Evolutionary conservation across 1,140 invertebrate species (phyloP).

Genomic region (Pinna nobilis): DNA sequence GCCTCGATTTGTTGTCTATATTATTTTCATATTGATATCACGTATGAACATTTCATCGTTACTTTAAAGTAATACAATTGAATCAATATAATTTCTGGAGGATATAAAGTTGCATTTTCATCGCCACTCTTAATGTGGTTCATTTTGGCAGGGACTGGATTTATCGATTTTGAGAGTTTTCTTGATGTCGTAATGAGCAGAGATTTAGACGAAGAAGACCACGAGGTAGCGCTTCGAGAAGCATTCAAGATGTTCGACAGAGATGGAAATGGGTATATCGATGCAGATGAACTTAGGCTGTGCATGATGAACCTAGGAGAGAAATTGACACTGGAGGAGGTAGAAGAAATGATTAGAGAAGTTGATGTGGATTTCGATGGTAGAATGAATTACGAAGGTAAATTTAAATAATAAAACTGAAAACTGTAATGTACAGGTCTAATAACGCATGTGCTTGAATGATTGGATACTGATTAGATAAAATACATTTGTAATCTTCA

Average conservation of each 20-base stretch:
- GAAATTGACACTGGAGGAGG: slow-evolving; percentile 91
- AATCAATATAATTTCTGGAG: too few species aligned
- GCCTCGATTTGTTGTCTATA: too few species aligned
- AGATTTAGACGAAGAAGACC: slow-evolving; percentile 61
- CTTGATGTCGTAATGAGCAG: slow-evolving; percentile 64
- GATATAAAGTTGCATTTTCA: too few species aligned
- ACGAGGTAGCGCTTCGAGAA: slow-evolving; percentile 89
- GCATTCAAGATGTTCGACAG: slow-evolving; percentile 99
- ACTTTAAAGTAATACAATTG: too few species aligned
- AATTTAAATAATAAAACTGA: neutral
- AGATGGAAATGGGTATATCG: slow-evolving; percentile 92
- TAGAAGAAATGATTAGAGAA: slow-evolving; percentile 95
- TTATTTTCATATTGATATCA: too few species aligned
- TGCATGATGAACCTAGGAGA: slow-evolving; percentile 97
- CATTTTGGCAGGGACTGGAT: slow-evolving; percentile 61
- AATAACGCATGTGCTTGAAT: neutral
- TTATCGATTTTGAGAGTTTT: slow-evolving; percentile 68
- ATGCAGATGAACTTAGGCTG: slow-evolving; percentile 66
- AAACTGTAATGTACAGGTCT: neutral
- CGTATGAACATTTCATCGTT: too few species aligned
- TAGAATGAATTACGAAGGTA: slow-evolving; percentile 73
- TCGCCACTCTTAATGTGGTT: too few species aligned
- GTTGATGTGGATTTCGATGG: slow-evolving; percentile 91
- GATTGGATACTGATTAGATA: neutral
- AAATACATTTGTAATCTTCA: neutral